Evolutionary conservation across 2,113 vertebrate genomes (phyloP).

Genomic region (Micromys minutus): DNA sequence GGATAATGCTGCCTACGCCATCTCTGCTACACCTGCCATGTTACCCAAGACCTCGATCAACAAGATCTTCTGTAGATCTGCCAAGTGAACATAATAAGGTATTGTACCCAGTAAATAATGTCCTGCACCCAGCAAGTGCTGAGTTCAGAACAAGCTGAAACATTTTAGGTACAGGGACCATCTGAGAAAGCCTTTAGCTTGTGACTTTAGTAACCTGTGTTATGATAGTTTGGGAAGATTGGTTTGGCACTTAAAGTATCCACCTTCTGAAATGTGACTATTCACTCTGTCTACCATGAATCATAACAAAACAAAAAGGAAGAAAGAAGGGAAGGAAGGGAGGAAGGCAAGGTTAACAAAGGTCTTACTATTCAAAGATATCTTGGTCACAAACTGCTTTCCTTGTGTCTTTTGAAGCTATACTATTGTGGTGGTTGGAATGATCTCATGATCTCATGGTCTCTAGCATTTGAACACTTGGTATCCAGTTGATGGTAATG

Average conservation of each 20-base stretch:
- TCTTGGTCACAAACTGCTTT: not conserved
- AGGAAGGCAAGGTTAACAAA: not conserved
- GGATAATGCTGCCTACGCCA: not conserved
- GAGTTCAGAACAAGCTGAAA: not conserved
- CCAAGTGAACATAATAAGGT: constrained; percentile 6
- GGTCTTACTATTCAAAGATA: constrained; percentile 10
- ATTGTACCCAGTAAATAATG: constrained; percentile 20
- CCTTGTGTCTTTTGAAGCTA: not conserved
- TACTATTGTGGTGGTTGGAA: not conserved
- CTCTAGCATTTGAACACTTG: not conserved
- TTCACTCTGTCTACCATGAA: not conserved
- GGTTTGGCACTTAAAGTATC: constrained; percentile 3
- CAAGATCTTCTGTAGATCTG: constrained; percentile 13
- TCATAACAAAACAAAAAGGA: not conserved
- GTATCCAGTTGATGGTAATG: no score
- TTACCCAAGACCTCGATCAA: not conserved
- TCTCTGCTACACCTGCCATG: not conserved
- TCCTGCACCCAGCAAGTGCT: not conserved
- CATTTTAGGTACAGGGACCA: not conserved
- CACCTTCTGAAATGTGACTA: not conserved
- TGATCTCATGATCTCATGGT: not conserved
- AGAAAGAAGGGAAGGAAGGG: no score
- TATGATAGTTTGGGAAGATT: not conserved
- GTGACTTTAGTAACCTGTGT: not conserved
- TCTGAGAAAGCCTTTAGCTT: not conserved